Conservation (phyloP, 2,797 vertebrate genomes). For the Mallotus villosus region DNA sequence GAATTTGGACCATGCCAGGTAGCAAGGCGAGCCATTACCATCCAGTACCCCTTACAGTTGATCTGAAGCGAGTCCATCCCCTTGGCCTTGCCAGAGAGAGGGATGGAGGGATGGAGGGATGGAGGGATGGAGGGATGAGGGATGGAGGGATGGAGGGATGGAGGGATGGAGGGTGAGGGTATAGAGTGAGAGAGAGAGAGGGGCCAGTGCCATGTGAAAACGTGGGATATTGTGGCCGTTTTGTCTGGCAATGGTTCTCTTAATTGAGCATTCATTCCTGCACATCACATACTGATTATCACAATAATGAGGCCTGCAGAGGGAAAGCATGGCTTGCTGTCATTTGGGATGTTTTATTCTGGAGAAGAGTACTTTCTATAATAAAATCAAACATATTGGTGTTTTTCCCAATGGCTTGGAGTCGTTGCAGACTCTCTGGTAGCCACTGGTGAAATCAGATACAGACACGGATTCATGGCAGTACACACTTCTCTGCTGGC, state of each 20-base stretch:
- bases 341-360: slow-evolving; percentile 60
- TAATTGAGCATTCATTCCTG: slow-evolving; percentile 62
- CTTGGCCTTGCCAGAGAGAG: slow-evolving; percentile 37
- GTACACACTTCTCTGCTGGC: background rate
- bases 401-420: slow-evolving; percentile 56
- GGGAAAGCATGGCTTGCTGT: slow-evolving; percentile 52
- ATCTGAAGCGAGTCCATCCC: slow-evolving; percentile 74
- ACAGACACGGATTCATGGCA: slow-evolving; percentile 1
- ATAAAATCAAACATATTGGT: slow-evolving; percentile 64
- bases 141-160: too few species aligned
- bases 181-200: slow-evolving; percentile 22
- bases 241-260: slow-evolving; percentile 62
- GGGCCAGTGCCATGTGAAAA: slow-evolving; percentile 71
- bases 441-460: slow-evolving; percentile 20
- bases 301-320: slow-evolving; percentile 63
- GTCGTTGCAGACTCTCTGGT: slow-evolving; percentile 49
- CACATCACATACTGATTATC: slow-evolving; percentile 37
- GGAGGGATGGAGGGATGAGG: background rate
- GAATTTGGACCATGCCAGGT: slow-evolving; percentile 71
- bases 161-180: background rate
- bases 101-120: background rate
- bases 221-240: slow-evolving; percentile 50
- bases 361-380: slow-evolving; percentile 47
- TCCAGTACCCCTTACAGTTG: slow-evolving; percentile 77
- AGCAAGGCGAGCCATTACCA: slow-evolving; percentile 63